Percentiles rank a stretch among this genome's conserved stretches.
phyloP scores from a whole-genome alignment of 2,113 vertebrate genomes.

The Ranitomeya imitator region DNA sequence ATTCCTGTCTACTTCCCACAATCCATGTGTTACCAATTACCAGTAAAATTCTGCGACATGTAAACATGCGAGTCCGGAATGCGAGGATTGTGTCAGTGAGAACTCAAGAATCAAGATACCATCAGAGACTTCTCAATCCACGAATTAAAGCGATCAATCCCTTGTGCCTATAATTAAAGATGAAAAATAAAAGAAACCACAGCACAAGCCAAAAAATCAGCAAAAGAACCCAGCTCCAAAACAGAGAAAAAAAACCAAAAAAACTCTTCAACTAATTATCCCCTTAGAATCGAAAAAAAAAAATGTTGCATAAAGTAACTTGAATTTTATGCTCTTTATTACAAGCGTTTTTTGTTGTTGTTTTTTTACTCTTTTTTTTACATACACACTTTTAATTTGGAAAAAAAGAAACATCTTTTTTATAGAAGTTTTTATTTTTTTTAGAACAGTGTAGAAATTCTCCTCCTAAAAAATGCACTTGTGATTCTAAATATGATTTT shows the following conservation, averaged over 20 bases:
- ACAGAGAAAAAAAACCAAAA: neutral
- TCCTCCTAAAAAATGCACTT: no score
- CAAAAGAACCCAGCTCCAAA: neutral
- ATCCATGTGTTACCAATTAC: conserved; percentile 24
- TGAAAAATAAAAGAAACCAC: neutral
- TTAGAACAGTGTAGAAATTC: no score
- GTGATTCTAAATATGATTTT: no score
- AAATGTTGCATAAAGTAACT: no score
- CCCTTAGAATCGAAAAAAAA: no score
- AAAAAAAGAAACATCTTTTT: no score
- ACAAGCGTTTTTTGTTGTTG: no score
- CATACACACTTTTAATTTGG: no score
- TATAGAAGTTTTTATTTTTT: no score
- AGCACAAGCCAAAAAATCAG: neutral
- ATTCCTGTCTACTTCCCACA: conserved; percentile 10
- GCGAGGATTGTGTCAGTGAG: neutral
- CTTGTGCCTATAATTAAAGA: neutral
- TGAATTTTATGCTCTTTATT: no score
- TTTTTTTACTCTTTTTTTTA: no score
- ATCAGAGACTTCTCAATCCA: neutral
- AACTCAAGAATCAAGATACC: neutral
- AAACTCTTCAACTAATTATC: neutral
- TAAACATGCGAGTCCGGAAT: conserved; percentile 25
- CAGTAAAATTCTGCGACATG: conserved; percentile 17
- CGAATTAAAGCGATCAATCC: neutral